Base-by-base conservation (phyloP, 1,140 invertebrate genomes). In the Zeugodacus cucurbitae region DNA sequence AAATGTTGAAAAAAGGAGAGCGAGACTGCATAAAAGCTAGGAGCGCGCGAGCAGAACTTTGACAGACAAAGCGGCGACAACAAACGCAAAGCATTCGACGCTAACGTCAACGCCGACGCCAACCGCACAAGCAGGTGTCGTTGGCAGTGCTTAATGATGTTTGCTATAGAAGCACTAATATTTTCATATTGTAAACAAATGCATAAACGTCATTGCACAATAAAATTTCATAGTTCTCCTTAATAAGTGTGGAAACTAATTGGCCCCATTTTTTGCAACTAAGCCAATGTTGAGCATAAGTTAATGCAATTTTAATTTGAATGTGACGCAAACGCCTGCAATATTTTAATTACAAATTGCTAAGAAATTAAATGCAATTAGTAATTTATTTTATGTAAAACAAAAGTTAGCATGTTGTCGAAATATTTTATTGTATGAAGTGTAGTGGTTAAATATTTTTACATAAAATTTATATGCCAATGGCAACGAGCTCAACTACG, bases 21-120 rank as follows among this genome's bases (percentile, higher is more conserved):
- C 37, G 11, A 37, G 41, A 48, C 22, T 41, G 70, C 34, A 20
- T 82, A 20, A 32, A 59, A 37, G 59, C 10, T 32, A 87, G 26
- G 57, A 87, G 57, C 86, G 29, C 44, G 57, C 29, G 57, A 58
- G 37, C 32, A 48, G 20, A 22, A 5, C 37, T 87, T 59, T 59
- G 86, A 87, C 54, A 87, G 54, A 87, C 86, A 82, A 54, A 54
- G 74, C 74, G 74, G n/a, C 74, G 41, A 54, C 74, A 82, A 82
- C 74, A 82, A 82, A 82, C n/a, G 34, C 74, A 48, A 48, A 7
- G 41, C 1, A 10, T 26, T 8, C 26, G 74, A 82, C 74, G 74
- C 11, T n/a, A 22, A 26, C 74, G 74, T 82, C 74, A 3, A 41
- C 37, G 7, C 7, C 37, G 7, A 54, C 48, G 70, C 4, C 62